phyloP scores from a whole-genome alignment of 2,113 vertebrate species.

The Strigops habroptila region DNA sequence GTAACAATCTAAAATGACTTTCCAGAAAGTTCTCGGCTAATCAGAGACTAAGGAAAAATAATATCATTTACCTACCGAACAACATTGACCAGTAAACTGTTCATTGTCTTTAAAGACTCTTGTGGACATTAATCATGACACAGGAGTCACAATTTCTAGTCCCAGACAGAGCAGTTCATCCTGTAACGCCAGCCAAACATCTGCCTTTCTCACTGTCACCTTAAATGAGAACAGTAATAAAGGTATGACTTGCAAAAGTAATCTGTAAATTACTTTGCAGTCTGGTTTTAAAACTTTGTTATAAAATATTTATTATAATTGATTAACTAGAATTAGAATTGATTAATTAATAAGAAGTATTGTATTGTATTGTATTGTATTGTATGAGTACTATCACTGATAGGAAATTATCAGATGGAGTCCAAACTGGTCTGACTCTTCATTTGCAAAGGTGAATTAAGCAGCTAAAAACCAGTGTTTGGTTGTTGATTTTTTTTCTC shows the following conservation, averaged over 20 bases:
- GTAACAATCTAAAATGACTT: not conserved
- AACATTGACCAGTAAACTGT: not conserved
- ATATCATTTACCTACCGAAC: not conserved
- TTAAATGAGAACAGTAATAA: not conserved
- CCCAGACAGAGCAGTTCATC: not conserved
- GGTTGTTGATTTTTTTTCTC: too few relatives aligned
- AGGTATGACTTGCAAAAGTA: not conserved
- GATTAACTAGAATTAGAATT: not conserved
- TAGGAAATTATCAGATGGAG: not conserved
- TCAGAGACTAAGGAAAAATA: not conserved
- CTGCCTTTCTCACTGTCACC: not conserved
- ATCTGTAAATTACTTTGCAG: not conserved
- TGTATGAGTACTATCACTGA: not conserved
- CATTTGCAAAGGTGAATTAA: not conserved
- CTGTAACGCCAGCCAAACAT: not conserved
- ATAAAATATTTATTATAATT: not conserved
- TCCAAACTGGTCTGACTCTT: not conserved
- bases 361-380: not conserved
- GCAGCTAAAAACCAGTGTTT: not conserved
- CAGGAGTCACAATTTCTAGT: not conserved
- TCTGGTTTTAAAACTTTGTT: not conserved
- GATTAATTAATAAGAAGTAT: not conserved
- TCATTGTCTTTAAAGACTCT: not conserved
- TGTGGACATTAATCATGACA: not conserved
- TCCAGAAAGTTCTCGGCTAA: not conserved